Evolutionary conservation across 2,797 vertebrate genomes (phyloP), one percentile per base, ranked within the genome.

Genomic region (Anolis apletophallus): DNA sequence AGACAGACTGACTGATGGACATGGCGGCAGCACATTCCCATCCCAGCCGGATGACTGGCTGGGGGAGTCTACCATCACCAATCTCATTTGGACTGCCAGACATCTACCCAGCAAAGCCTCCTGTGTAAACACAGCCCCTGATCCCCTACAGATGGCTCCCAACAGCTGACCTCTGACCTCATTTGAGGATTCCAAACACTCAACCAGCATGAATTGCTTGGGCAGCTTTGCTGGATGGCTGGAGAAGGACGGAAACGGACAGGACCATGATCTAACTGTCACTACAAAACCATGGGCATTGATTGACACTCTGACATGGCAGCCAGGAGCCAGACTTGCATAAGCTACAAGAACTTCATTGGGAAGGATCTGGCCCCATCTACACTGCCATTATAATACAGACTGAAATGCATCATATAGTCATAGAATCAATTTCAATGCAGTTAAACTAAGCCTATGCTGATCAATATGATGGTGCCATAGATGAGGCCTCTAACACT

Each of bases 81-180:
- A 83, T 87, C 75, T 64, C 75, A 79, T 73, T 87, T 54, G n/a
- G 21, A 40, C 36, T 46, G 72, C 86, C 86, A 87, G 86, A 87
- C 74, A 72, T 67, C 86, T 87, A 79, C 81, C 55, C 50, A 29
- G 86, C 74, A 79, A 54, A 64, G 54, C 40, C 81, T 83, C 75
- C 81, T 87, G 67, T 83, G 71, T 87, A 87, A 87, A 87, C 86
- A 87, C 81, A 29, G 16, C 36, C 55, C 21, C 55, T 83, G 81
- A 87, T 87, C 81, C 74, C 81, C 4, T 64, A 59, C 86, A 83
- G 81, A 87, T 87, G 86, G 81, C 81, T 82, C 75, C 71, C 74
- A 11, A 36, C 73, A 59, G 52, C 81, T 34, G 81, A 79, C 86
- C 86, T 79, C 75, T 87, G 75, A 73, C 81, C 81, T 72, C 86